These are phyloP conservation scores for Babyrousa celebensis DNA, from an alignment of 2,797 vertebrate species.

Conservation along the genomic window DNA sequence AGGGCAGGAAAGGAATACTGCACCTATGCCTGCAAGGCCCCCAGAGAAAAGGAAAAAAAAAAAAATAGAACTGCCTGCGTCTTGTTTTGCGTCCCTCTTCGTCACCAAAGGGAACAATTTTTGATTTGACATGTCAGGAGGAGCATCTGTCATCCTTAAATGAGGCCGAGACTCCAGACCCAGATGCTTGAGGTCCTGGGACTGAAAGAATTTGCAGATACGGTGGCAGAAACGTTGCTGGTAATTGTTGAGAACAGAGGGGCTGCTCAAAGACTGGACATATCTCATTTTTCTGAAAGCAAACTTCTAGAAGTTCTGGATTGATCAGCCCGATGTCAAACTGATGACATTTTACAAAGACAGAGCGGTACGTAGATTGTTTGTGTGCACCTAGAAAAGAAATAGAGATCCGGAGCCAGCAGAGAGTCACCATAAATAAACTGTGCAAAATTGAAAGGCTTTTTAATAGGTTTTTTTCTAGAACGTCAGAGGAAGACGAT, in stretches of 20 bases:
- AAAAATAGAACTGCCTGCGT: neutral
- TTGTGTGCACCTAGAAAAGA: neutral
- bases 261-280: neutral
- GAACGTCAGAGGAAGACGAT: neutral
- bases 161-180: neutral
- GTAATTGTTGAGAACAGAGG: neutral
- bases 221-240: neutral
- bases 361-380: neutral
- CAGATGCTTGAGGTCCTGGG: neutral
- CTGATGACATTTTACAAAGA: neutral
- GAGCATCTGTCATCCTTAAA: neutral
- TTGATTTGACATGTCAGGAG: neutral
- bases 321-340: neutral
- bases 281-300: neutral
- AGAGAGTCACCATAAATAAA: constrained; percentile 37
- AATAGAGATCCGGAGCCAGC: neutral
- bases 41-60: neutral
- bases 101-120: neutral
- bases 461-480: neutral
- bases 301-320: neutral
- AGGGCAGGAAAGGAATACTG: neutral
- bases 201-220: neutral
- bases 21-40: neutral
- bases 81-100: neutral
- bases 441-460: constrained; percentile 2